Percentiles rank a stretch among this genome's conserved stretches.
These are phyloP conservation scores for Carlito syrichta DNA, from an alignment of 2,113 vertebrate species.

Conservation along the genomic window DNA sequence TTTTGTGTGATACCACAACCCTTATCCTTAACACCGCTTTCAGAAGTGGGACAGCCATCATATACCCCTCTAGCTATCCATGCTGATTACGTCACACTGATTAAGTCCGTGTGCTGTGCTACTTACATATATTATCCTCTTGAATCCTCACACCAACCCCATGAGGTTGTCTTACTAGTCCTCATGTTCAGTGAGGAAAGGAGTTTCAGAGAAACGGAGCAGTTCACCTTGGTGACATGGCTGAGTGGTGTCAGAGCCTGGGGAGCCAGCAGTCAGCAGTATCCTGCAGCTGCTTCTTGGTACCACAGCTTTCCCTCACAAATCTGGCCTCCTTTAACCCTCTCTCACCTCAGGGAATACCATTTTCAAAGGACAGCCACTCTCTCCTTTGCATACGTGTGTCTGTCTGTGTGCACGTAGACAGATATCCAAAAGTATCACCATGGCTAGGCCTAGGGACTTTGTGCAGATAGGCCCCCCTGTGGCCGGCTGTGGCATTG, in stretches of 20 bases:
- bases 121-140: not conserved
- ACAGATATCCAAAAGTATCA: not conserved
- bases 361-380: not conserved
- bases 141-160: not conserved
- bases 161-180: not conserved
- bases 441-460: not conserved
- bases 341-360: not conserved
- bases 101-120: not conserved
- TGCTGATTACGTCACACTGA: not conserved
- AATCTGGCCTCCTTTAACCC: not conserved
- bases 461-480: not conserved
- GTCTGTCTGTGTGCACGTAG: not conserved
- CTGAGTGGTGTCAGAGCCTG: not conserved
- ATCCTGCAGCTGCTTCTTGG: not conserved
- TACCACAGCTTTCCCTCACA: not conserved
- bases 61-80: not conserved
- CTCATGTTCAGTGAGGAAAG: not conserved
- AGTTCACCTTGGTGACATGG: not conserved
- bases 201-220: not conserved
- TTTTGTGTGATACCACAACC: not conserved
- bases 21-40: not conserved
- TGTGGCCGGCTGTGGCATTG: not conserved
- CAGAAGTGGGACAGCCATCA: not conserved
- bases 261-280: not conserved
- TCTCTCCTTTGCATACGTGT: not conserved